Percentiles rank a stretch among this genome's conserved stretches.
phyloP scores from a whole-genome alignment of 2,888 invertebrate species.

The Erpobdella octoculata region DNA sequence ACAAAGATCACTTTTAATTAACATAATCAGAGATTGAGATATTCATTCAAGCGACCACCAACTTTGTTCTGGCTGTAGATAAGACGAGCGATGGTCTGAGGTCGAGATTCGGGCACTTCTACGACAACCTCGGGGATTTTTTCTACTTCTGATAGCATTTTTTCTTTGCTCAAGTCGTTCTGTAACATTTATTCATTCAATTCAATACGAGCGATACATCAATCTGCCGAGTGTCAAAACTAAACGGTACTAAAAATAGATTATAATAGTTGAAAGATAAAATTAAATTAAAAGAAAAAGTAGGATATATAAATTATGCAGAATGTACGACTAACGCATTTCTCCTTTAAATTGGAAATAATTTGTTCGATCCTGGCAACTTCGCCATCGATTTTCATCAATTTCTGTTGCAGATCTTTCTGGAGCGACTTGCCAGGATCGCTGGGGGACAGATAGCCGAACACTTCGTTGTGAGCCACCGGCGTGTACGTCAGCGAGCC shows the following conservation, averaged over 20 bases:
- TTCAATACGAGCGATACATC: background rate
- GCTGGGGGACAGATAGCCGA: background rate
- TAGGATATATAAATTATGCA: no score
- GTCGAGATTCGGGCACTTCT: background rate
- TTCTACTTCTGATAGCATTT: background rate
- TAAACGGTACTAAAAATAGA: background rate
- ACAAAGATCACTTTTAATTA: no score
- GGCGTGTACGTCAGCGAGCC: no score
- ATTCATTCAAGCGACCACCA: no score
- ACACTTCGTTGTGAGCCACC: background rate
- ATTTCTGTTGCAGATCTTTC: constrained; percentile 11
- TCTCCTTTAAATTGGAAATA: constrained; percentile 13
- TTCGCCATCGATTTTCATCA: constrained; percentile 18
- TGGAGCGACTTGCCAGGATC: background rate
- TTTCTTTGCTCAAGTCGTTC: constrained; percentile 6
- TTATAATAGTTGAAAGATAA: background rate
- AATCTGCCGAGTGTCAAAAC: background rate
- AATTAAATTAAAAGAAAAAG: background rate
- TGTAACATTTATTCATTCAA: background rate
- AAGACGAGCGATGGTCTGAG: background rate
- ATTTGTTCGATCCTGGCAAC: constrained; percentile 13
- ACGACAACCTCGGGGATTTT: background rate
- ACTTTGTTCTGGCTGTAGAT: constrained; percentile 22
- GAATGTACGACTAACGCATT: constrained; percentile 24
- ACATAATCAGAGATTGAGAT: no score